Base-by-base conservation (phyloP, 2,797 vertebrate species). In the Craterocephalus amniculus region DNA sequence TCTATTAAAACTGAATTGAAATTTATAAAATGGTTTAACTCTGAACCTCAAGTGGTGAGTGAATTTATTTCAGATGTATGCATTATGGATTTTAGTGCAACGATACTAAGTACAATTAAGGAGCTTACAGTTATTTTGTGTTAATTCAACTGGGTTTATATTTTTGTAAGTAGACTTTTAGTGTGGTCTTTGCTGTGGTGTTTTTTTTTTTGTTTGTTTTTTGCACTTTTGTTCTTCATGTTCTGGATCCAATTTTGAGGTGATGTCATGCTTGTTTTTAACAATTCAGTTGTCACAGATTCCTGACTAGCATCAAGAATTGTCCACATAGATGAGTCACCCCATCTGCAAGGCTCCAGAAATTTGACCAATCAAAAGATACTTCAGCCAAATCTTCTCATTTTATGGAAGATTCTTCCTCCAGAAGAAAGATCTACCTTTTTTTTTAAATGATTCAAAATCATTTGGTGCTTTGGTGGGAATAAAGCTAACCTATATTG, bases 361-460 rank as follows among this genome's bases (percentile, higher is more conserved):
- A 48, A 48, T 22, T 48, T n/a, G n/a, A 48, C n/a, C n/a, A 48
- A 48, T 48, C 45, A 48, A n/a, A 48, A 48, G n/a, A 48, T n/a
- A 48, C 9, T 48, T 48, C n/a, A 48, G 9, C 45, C 20, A 22
- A 48, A 48, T 10, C 8, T 7, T 8, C 10, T 48, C 45, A 22
- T 48, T 48, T 43, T 48, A 20, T 48, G 45, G 45, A 48, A 3
- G 45, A 48, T 22, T 20, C 18, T 48, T 48, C n/a, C n/a, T 48
- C 20, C 4, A 22, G 45, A 1, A 22, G n/a, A 48, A 48, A 48
- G n/a, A 48, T 45, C 20, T 45, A 20, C 2, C 2, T 18, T 45
- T 2, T n/a, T 45, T 45, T 45, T 9, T 0, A 11, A 48, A 22
- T 48, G 2, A 48, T 48, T 48, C n/a, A 22, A 48, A 48, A 22